Evolutionary conservation across 2,797 vertebrate genomes (phyloP).

Genomic region (Melanotaenia maccullochi): DNA sequence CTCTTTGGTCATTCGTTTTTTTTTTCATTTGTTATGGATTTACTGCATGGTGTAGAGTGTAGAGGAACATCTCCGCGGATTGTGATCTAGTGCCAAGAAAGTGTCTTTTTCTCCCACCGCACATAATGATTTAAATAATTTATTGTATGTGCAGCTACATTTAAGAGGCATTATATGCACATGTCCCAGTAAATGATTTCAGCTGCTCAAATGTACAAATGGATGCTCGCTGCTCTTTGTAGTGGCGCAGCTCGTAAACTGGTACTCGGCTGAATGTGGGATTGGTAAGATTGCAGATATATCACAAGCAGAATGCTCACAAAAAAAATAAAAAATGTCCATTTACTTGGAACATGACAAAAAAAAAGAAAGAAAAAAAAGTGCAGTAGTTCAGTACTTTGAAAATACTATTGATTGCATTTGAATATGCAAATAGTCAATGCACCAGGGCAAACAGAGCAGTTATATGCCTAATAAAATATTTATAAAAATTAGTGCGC

Average conservation of each 20-base stretch:
- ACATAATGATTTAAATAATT: constrained; percentile 44
- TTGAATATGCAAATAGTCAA: constrained; percentile 24
- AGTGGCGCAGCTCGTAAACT: constrained; percentile 23
- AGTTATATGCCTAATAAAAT: constrained; percentile 21
- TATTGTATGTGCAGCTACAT: constrained; percentile 20
- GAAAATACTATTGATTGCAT: constrained; percentile 4
- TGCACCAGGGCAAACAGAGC: not conserved
- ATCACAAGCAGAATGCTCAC: constrained; percentile 9
- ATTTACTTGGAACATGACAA: not conserved
- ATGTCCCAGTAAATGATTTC: constrained; percentile 17
- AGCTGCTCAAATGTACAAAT: constrained; percentile 20
- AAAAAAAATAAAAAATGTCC: not conserved
- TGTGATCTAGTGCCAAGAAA: constrained; percentile 25
- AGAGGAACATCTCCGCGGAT: constrained; percentile 22
- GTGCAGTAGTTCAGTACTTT: not conserved
- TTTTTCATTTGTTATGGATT: constrained; percentile 22
- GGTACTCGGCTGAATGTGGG: constrained; percentile 26
- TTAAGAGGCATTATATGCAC: constrained; percentile 28
- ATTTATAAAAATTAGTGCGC: constrained; percentile 2
- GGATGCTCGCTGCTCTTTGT: not conserved
- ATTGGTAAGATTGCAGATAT: constrained; percentile 20
- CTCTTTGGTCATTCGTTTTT: constrained; percentile 15
- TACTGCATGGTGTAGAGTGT: constrained; percentile 15
- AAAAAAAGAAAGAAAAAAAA: constrained; percentile 11
- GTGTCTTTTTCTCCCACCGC: not conserved